phyloP scores from a whole-genome alignment of 2,113 vertebrate species.

The Cebus imitator region DNA sequence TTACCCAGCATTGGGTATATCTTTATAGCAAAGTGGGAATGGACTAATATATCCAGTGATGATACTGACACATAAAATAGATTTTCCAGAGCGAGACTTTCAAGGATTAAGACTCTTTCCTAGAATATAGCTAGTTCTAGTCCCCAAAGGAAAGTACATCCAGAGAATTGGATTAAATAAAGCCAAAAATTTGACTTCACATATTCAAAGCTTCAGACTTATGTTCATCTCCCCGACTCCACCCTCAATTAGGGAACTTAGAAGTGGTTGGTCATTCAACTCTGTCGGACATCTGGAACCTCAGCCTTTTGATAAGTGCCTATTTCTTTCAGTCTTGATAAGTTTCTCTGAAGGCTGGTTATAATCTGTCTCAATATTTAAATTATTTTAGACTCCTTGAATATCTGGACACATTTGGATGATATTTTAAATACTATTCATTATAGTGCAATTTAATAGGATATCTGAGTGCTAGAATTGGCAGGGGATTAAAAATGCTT shows the following conservation, averaged over 20 bases:
- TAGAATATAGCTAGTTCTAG: not conserved
- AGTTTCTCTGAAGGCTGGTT: not conserved
- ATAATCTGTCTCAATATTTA: not conserved
- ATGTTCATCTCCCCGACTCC: too few species aligned
- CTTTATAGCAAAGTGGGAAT: too few species aligned
- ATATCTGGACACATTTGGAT: not conserved
- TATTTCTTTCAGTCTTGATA: not conserved
- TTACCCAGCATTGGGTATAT: too few species aligned
- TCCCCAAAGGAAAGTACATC: not conserved
- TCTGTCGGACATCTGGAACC: not conserved
- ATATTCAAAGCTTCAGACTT: not conserved
- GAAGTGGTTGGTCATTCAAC: not conserved
- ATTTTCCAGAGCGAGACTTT: not conserved
- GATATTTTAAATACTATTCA: not conserved
- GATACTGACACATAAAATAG: not conserved
- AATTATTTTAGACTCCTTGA: not conserved
- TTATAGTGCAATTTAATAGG: not conserved
- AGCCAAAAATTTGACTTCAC: not conserved
- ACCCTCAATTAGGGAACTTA: not conserved
- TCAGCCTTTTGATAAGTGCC: not conserved
- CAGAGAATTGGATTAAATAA: not conserved
- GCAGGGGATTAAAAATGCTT: not conserved
- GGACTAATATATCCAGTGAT: too few species aligned
- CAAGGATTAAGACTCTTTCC: not conserved
- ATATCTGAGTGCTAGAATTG: not conserved